Base-by-base conservation (phyloP, 2,888 invertebrate genomes). In the Cosmopolites sordidus region DNA sequence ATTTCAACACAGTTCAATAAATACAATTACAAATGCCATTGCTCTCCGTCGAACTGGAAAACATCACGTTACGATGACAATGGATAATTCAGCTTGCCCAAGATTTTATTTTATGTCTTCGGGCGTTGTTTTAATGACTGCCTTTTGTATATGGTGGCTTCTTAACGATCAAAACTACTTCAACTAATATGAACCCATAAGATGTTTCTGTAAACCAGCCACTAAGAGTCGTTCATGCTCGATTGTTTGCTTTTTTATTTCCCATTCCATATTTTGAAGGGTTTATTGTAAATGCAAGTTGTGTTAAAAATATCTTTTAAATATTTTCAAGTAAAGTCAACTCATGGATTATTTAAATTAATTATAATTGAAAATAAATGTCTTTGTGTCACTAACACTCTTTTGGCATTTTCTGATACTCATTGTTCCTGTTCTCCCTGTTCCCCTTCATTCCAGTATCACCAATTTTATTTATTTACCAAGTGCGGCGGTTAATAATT, bases 1-100 rank as follows among this genome's bases (percentile, higher is more conserved):
- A 72, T 72, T 72, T 71, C 63, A 61, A 67, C 69, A 73, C 73
- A 72, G 68, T 72, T 66, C 71, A 70, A 71, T 72, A 73, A 72
- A 70, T 71, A 70, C 72, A 68, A 69, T 72, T 72, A 69, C 71
- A 69, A 71, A 70, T 69, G 66, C 63, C 60, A 71, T 73, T 69
- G 66, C 65, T 60, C 64, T 33, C 54, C 68, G 65, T 48, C 64
- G 62, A 62, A 64, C 65, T 68, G 66, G 64, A 62, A 66, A 66
- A 62, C 59, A 61, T 61, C 62, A 62, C 62, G 59, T 63, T 58
- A 56, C 27, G 30, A 41, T 38, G 33, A 62, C 60, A 62, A 63
- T 60, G 50, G 59, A 60, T 60, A 54, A 59, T 57, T 54, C 58
- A 58, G 45, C 51, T 58, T 51, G 48, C 37, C 47, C 48, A 61